Conservation (phyloP, 2,797 vertebrate genomes). For the Eospalax fontanierii region DNA sequence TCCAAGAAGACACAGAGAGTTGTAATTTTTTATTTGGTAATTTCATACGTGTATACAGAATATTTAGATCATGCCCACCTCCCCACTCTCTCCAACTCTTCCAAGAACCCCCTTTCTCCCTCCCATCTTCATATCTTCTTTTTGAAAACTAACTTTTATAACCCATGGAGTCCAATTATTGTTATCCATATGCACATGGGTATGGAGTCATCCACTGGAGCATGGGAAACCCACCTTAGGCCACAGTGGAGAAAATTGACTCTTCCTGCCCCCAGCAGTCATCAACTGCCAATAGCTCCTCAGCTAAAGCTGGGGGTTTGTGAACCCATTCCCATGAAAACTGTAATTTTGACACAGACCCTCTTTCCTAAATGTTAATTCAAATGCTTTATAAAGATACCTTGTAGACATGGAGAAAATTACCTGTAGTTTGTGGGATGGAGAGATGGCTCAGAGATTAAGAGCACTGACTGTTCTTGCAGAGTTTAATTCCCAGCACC, state of each 20-base stretch:
- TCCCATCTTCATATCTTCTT: not conserved
- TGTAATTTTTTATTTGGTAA: not conserved
- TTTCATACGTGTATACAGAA: not conserved
- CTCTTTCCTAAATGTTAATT: not conserved
- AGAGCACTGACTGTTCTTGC: too few species aligned
- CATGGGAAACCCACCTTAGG: not conserved
- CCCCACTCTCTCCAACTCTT: not conserved
- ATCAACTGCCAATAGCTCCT: not conserved
- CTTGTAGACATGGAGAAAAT: not conserved
- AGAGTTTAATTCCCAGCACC: too few species aligned
- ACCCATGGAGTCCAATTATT: not conserved
- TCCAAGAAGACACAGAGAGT: not conserved
- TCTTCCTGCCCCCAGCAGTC: not conserved
- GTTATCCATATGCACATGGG: not conserved
- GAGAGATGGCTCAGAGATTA: too few species aligned
- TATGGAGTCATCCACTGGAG: not conserved
- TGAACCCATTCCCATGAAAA: not conserved
- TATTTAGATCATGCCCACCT: not conserved
- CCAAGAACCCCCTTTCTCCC: not conserved
- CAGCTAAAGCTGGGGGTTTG: too few species aligned
- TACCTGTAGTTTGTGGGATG: too few species aligned
- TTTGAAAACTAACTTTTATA: not conserved
- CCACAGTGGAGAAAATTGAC: not conserved
- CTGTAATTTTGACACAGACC: not conserved
- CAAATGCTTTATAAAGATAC: not conserved